phyloP scores from a whole-genome alignment of 1,140 invertebrate species.

The Zelostemma sp. region DNA sequence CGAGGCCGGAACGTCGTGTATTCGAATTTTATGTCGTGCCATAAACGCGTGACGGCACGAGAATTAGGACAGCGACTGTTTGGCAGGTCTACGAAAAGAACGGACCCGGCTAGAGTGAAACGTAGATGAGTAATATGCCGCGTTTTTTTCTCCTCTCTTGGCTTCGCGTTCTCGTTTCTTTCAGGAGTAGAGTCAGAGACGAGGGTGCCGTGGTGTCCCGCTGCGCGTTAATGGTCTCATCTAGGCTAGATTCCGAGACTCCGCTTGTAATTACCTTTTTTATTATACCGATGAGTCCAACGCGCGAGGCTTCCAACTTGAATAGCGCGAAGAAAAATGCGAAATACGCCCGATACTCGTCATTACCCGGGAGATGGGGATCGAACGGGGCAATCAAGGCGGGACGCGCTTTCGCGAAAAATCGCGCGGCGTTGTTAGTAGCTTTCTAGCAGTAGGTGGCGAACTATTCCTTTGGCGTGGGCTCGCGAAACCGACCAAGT shows the following conservation, averaged over 20 bases:
- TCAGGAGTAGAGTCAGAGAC: conserved; percentile 21
- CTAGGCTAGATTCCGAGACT: conserved; percentile 42
- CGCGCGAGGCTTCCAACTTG: conserved; percentile 13
- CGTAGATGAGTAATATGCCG: conserved; percentile 48
- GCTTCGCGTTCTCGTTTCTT: conserved; percentile 17
- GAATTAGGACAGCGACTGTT: conserved; percentile 44
- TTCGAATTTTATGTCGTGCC: conserved; percentile 51
- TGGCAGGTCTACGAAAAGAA: conserved; percentile 40
- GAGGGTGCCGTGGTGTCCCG: conserved; percentile 41
- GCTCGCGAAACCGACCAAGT: conserved; percentile 29
- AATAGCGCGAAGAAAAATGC: conserved; percentile 23
- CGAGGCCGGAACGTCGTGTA: conserved; percentile 34
- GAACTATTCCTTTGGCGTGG: conserved; percentile 39
- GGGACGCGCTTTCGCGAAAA: conserved; percentile 30
- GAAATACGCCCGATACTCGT: conserved; percentile 19
- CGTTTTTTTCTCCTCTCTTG: conserved; percentile 37
- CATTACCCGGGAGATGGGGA: conserved; percentile 25
- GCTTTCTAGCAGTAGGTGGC: conserved; percentile 44
- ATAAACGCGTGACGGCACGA: conserved; percentile 48
- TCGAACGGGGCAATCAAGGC: conserved; percentile 6
- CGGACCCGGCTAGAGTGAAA: conserved; percentile 42
- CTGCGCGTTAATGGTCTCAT: conserved; percentile 46
- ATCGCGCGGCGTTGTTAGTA: conserved; percentile 26
- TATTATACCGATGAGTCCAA: conserved; percentile 29
- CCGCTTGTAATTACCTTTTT: conserved; percentile 43